Evolutionary conservation across 2,888 invertebrate genomes (phyloP).

Genomic region (Calliopum simillimum): DNA sequence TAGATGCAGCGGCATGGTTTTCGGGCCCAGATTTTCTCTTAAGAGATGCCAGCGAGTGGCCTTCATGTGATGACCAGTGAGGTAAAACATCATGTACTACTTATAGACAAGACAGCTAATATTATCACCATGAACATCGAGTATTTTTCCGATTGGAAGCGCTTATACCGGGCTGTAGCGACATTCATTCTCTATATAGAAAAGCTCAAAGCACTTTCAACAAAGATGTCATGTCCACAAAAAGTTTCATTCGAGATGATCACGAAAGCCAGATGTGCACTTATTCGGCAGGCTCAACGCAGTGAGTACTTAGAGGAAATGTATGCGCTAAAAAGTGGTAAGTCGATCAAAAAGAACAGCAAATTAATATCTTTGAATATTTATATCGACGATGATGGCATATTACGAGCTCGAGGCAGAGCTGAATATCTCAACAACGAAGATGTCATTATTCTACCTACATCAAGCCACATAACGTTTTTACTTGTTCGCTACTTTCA

Average conservation of each 20-base stretch:
- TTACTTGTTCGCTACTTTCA: conserved; percentile 36
- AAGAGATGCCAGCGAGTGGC: conserved; percentile 21
- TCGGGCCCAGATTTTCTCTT: too few species aligned
- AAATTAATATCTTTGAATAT: conserved; percentile 37
- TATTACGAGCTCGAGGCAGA: too few species aligned
- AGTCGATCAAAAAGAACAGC: conserved; percentile 27
- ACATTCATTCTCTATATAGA: too few species aligned
- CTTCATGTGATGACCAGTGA: conserved; percentile 21
- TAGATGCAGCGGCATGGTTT: too few species aligned
- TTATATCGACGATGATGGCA: conserved; percentile 33
- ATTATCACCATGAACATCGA: too few species aligned
- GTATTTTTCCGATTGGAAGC: too few species aligned
- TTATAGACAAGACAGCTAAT: too few species aligned
- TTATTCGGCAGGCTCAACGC: conserved; percentile 31
- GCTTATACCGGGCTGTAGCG: too few species aligned
- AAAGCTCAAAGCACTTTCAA: too few species aligned
- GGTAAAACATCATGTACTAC: not conserved
- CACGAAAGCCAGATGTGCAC: conserved; percentile 31
- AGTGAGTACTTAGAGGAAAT: not conserved
- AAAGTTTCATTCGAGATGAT: too few species aligned
- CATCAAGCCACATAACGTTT: conserved; percentile 38
- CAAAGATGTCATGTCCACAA: too few species aligned
- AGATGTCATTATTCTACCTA: conserved; percentile 31
- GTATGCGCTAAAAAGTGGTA: conserved; percentile 28
- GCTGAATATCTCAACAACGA: conserved; percentile 38